phyloP scores from a whole-genome alignment of 1,140 invertebrate genomes.

The Asbolus verrucosus region DNA sequence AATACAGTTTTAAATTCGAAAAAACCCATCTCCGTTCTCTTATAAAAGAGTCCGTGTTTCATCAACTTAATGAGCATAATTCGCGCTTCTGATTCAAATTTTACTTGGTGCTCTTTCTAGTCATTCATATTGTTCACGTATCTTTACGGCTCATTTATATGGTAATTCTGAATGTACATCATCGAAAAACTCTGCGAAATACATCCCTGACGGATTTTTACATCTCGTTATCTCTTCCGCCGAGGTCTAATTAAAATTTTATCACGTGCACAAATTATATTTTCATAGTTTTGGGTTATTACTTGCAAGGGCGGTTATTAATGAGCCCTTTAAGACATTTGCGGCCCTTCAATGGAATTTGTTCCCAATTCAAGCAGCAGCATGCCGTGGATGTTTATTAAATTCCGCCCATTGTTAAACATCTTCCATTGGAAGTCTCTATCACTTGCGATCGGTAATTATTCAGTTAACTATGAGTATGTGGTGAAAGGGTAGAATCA shows the following conservation, averaged over 20 bases:
- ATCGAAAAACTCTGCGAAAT: constrained; percentile 1
- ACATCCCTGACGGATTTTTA: background rate
- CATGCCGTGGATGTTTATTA: constrained; percentile 14
- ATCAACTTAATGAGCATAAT: constrained; percentile 29
- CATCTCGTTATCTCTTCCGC: background rate
- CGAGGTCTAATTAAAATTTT: constrained; percentile 19
- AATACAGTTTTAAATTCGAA: background rate
- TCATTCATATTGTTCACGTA: constrained; percentile 33
- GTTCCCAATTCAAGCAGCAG: constrained; percentile 17
- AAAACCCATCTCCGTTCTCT: background rate
- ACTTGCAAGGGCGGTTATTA: constrained; percentile 6
- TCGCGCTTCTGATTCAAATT: constrained; percentile 39
- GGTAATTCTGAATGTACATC: constrained; percentile 10
- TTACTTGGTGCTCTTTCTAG: background rate
- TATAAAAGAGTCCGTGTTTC: no score
- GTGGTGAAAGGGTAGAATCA: no score
- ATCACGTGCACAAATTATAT: constrained; percentile 23
- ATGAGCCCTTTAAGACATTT: constrained; percentile 32
- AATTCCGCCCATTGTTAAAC: constrained; percentile 26
- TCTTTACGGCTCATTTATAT: constrained; percentile 24
- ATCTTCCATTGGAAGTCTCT: background rate
- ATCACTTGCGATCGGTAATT: background rate
- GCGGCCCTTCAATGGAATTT: constrained; percentile 16
- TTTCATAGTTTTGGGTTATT: constrained; percentile 4
- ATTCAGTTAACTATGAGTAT: no score